Evolutionary conservation across 2,888 invertebrate genomes (phyloP).

Genomic region (Brachycybe producta): DNA sequence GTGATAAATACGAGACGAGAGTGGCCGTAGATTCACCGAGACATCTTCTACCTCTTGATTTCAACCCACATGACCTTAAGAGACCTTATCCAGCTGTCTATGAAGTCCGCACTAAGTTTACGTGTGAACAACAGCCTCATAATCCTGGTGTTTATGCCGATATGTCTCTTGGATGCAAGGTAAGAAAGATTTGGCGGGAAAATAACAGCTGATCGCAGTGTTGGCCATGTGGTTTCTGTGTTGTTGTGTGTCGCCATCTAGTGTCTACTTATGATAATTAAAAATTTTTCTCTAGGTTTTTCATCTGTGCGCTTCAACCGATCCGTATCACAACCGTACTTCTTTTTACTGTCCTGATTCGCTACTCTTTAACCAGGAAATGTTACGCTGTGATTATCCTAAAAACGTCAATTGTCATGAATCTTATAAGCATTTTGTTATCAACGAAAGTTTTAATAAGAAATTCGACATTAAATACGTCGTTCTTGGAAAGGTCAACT

Average conservation of each 20-base stretch:
- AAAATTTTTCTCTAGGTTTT: slow-evolving; percentile 13
- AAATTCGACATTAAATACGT: slow-evolving; percentile 19
- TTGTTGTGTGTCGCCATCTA: no score
- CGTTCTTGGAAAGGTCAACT: slow-evolving; percentile 17
- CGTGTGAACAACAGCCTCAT: slow-evolving; percentile 17
- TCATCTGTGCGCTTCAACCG: slow-evolving; percentile 17
- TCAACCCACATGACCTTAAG: slow-evolving; percentile 17
- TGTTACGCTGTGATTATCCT: slow-evolving; percentile 15
- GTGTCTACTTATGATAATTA: no score
- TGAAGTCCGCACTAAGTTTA: slow-evolving; percentile 16
- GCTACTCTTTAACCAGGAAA: slow-evolving; percentile 17
- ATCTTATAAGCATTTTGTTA: slow-evolving; percentile 14
- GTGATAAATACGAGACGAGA: slow-evolving; percentile 7
- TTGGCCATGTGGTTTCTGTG: no score
- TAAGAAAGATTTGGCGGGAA: no score
- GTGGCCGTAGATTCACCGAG: slow-evolving; percentile 17
- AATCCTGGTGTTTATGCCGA: slow-evolving; percentile 19
- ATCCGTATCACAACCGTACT: slow-evolving; percentile 19
- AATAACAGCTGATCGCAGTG: no score
- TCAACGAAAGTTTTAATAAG: slow-evolving; percentile 17
- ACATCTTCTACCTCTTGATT: slow-evolving; percentile 16
- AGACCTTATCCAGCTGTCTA: slow-evolving; percentile 17
- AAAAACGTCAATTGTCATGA: slow-evolving; percentile 19
- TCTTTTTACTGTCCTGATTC: slow-evolving; percentile 18
- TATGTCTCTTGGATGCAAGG: slow-evolving; percentile 19